Percentiles rank a stretch among this genome's conserved stretches.
These are phyloP conservation scores for Sinotaia quadrata DNA, from an alignment of 2,888 invertebrate genomes.

Conservation along the genomic window DNA sequence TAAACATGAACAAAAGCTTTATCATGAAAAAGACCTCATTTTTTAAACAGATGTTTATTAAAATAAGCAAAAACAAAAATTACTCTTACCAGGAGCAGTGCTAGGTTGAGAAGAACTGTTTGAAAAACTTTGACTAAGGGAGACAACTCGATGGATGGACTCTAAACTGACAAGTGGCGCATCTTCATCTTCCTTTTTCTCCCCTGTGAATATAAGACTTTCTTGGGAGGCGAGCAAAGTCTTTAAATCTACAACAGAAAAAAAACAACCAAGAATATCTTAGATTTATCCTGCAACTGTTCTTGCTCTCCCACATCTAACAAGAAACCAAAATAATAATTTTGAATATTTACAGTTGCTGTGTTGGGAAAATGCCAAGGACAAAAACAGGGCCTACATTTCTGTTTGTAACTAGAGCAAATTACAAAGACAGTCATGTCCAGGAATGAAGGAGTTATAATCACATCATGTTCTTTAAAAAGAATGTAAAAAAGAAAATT, in stretches of 20 bases:
- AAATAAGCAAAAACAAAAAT: too few species aligned
- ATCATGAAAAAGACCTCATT: too few species aligned
- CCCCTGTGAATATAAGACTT: slow-evolving; percentile 50
- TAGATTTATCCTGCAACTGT: too few species aligned
- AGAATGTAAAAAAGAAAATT: too few species aligned
- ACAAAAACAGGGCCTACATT: too few species aligned
- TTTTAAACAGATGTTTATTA: too few species aligned
- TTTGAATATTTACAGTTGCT: background rate
- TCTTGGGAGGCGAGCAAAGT: slow-evolving; percentile 45
- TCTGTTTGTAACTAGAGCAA: too few species aligned
- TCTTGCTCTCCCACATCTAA: background rate
- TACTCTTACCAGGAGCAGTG: slow-evolving; percentile 14
- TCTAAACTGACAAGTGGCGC: slow-evolving; percentile 56
- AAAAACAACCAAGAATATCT: background rate
- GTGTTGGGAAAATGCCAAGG: too few species aligned
- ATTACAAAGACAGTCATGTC: too few species aligned
- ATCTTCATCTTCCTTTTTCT: slow-evolving; percentile 33
- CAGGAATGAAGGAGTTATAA: too few species aligned
- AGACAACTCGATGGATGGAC: slow-evolving; percentile 64
- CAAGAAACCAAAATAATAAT: background rate
- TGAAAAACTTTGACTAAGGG: slow-evolving; percentile 66
- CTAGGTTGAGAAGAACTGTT: slow-evolving; percentile 24
- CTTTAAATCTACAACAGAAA: background rate
- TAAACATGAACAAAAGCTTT: too few species aligned
- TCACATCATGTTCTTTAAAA: too few species aligned